Base-by-base conservation (phyloP, 2,113 vertebrate genomes). In the Numida meleagris region DNA sequence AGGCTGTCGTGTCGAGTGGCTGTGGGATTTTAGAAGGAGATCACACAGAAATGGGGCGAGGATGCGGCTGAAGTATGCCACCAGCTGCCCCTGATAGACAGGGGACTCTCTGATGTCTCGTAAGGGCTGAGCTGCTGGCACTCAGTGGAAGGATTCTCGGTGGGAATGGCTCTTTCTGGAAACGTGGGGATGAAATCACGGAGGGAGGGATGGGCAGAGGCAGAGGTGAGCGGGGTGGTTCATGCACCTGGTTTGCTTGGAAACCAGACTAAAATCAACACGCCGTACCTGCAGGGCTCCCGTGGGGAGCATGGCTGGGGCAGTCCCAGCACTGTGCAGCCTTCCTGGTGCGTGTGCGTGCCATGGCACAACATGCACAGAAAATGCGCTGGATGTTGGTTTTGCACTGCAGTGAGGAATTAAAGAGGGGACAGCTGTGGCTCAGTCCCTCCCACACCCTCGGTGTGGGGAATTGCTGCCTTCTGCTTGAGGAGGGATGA, bases 1-100 rank as follows among this genome's bases (percentile, higher is more conserved):
- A 70, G 53, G 34, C 1, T 1, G 2, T 1, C 10, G 55, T 1
- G 14, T 9, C 0, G 4, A 23, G 66, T 0, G 2, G 34, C 33
- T 2, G 1, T 0, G 0, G 19, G n/a, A 25, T 4, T 53, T 61
- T 12, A 85, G 57, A 14, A 72, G 72, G 79, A 4, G 43, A 7
- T 0, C 0, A n/a, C 66, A 5, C 3, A 51, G 75, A 0, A 53
- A 43, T 1, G 42, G 63, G 63, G 10, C 3, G 75, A 29, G 67
- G 59, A 6, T 48, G 66, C 14, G 31, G 67, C 86, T 1, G 43
- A 48, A 17, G 24, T 0, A 2, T 16, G 34, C 4, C 11, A 4
- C 14, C 4, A 8, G 27, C 57, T 20, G n/a, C n/a, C n/a, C n/a
- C n/a, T n/a, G 34, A 0, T 8, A 63, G 51, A 53, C 27, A 17